phyloP scores from a whole-genome alignment of 2,888 invertebrate genomes.

The Ctenicera cuprea region DNA sequence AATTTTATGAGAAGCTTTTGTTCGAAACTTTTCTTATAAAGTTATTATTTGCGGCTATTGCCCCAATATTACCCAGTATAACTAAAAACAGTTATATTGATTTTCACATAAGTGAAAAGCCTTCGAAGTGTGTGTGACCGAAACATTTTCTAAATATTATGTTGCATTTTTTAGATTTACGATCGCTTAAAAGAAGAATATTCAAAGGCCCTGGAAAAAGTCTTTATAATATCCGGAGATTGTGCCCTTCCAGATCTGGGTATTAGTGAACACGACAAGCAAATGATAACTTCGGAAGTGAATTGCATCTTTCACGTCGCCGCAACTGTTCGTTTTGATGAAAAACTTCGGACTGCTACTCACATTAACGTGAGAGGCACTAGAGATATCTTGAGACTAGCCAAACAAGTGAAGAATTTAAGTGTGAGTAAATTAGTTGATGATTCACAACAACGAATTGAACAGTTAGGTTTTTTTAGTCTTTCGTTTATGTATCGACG shows the following conservation, averaged over 20 bases:
- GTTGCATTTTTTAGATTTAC: constrained; percentile 76
- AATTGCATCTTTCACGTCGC: constrained; percentile 84
- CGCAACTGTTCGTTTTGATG: constrained; percentile 86
- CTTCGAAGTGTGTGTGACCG: too few relatives aligned
- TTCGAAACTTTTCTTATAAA: too few relatives aligned
- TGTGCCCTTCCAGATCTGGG: constrained; percentile 75
- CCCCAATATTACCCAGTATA: too few relatives aligned
- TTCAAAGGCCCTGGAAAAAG: constrained; percentile 75
- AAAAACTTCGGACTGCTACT: constrained; percentile 79
- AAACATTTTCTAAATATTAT: too few relatives aligned
- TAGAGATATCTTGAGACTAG: constrained; percentile 78
- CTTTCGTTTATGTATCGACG: constrained; percentile 78
- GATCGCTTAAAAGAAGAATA: constrained; percentile 72
- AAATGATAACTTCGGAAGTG: constrained; percentile 74
- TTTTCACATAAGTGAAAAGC: too few relatives aligned
- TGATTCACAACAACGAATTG: too few relatives aligned
- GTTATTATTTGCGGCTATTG: too few relatives aligned
- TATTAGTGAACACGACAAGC: constrained; percentile 73
- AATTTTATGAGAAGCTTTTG: too few relatives aligned
- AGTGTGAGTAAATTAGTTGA: constrained; percentile 77
- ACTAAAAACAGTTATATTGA: too few relatives aligned
- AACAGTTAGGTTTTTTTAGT: constrained; percentile 65
- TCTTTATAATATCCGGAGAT: constrained; percentile 76
- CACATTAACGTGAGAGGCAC: constrained; percentile 83
- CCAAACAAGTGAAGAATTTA: constrained; percentile 79